Conservation (phyloP, 1,140 invertebrate species). For the Atta colombica region DNA sequence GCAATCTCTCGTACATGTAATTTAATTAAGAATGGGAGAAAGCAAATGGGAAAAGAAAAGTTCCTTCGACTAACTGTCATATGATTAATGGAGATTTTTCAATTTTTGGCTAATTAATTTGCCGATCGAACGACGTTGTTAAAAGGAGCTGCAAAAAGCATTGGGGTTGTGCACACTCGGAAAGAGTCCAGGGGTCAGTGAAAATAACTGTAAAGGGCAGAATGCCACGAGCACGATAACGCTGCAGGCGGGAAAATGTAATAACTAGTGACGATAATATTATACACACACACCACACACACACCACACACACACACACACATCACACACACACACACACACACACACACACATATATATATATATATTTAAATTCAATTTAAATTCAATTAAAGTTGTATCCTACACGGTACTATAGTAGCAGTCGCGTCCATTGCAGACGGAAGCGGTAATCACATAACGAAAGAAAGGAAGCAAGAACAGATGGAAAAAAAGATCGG, state of each 20-base stretch:
- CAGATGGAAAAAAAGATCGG: not conserved
- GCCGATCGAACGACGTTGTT: constrained; percentile 22
- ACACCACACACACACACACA: no score
- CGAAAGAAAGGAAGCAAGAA: not conserved
- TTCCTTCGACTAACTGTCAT: not conserved
- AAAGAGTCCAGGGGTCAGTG: not conserved
- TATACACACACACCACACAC: constrained; percentile 45
- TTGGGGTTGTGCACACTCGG: not conserved
- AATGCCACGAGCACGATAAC: constrained; percentile 63
- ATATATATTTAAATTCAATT: constrained; percentile 77
- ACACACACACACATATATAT: no score
- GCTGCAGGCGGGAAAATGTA: constrained; percentile 24
- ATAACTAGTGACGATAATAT: constrained; percentile 64
- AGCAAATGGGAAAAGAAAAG: not conserved
- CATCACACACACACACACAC: no score
- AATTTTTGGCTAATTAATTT: constrained; percentile 67
- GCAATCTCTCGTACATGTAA: constrained; percentile 20
- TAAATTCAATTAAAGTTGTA: constrained; percentile 83
- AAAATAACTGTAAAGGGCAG: constrained; percentile 60
- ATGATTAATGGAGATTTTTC: constrained; percentile 44
- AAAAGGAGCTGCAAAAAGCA: not conserved
- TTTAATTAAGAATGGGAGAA: constrained; percentile 47
- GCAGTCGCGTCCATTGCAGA: constrained; percentile 36
- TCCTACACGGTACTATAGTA: constrained; percentile 35
- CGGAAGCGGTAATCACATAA: constrained; percentile 46